Percentiles rank a stretch among this genome's conserved stretches.
phyloP scores from a whole-genome alignment of 1,140 invertebrate genomes.

The Venustaconcha ellipsiformis region DNA sequence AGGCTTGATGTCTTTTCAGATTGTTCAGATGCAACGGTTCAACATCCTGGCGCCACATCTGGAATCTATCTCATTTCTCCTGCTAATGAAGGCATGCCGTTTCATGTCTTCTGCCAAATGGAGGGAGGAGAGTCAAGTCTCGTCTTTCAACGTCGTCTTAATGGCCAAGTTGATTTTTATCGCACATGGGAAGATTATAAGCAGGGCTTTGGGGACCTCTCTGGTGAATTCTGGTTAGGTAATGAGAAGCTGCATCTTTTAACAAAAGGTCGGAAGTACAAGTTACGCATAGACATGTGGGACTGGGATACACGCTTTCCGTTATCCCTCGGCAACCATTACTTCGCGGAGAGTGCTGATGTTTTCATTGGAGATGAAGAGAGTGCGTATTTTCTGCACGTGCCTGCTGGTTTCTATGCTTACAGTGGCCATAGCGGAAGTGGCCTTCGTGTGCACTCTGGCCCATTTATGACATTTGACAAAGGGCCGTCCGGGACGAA shows the following conservation, averaged over 20 bases:
- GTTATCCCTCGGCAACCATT: slow-evolving; percentile 13
- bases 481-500: slow-evolving; percentile 3
- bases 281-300: slow-evolving; percentile 5
- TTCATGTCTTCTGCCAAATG: no score
- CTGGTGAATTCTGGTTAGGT: slow-evolving; percentile 1
- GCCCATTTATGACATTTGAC: slow-evolving; percentile 36
- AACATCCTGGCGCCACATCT: no score
- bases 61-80: no score
- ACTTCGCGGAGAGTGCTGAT: slow-evolving; percentile 32
- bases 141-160: background rate
- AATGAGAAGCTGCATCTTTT: slow-evolving; percentile 61
- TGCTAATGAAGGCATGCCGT: no score
- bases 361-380: slow-evolving; percentile 31
- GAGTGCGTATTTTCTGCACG: slow-evolving; percentile 22
- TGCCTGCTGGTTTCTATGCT: slow-evolving; percentile 26
- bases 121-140: background rate
- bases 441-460: slow-evolving; percentile 32
- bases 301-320: no score
- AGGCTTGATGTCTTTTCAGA: no score
- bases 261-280: background rate
- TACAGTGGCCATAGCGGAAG: slow-evolving; percentile 34
- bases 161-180: background rate
- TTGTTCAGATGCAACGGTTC: no score
- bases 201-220: background rate
- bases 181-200: slow-evolving; percentile 2